Conservation (phyloP, 2,113 vertebrate genomes). For the Oncorhynchus nerka region DNA sequence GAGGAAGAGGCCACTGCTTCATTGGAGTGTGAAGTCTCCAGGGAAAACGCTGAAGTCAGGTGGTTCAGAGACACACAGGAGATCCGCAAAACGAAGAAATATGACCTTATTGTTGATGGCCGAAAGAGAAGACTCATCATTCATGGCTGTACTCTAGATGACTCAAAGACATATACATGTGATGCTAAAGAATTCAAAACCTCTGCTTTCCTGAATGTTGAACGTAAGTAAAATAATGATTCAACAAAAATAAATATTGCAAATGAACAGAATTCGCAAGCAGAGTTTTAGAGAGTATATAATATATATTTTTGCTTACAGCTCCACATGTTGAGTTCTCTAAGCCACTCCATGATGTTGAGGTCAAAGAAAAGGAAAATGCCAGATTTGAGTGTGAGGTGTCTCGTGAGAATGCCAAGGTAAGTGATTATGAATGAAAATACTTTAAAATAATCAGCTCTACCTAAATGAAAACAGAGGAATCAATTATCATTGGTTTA, state of each 20-base stretch:
- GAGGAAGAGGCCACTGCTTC: constrained; percentile 91
- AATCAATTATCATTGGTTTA: constrained; percentile 8
- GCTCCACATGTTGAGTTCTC: constrained; percentile 90
- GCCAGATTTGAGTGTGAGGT: constrained; percentile 97
- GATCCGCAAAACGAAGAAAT: constrained; percentile 94
- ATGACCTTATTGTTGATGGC: constrained; percentile 84
- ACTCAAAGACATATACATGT: constrained; percentile 90
- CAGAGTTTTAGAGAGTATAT: background rate
- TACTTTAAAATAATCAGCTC: background rate
- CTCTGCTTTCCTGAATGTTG: constrained; percentile 94
- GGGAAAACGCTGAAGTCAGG: constrained; percentile 88
- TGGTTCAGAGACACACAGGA: constrained; percentile 95
- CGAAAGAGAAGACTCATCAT: constrained; percentile 88
- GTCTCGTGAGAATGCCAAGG: constrained; percentile 91
- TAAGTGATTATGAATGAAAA: constrained; percentile 49
- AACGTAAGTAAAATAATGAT: constrained; percentile 80
- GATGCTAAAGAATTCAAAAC: constrained; percentile 94
- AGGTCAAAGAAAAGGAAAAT: constrained; percentile 91
- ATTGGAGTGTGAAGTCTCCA: constrained; percentile 93
- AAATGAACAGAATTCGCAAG: background rate
- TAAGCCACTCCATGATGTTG: constrained; percentile 90
- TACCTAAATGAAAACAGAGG: background rate
- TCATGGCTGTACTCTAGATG: constrained; percentile 82
- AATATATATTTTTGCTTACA: constrained; percentile 48
- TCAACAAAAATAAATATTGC: background rate